A percentile compares a stretch with the other conserved stretches of the same genome.
phyloP scores from a whole-genome alignment of 1,140 invertebrate genomes.

The Sminthurides bifidus region DNA sequence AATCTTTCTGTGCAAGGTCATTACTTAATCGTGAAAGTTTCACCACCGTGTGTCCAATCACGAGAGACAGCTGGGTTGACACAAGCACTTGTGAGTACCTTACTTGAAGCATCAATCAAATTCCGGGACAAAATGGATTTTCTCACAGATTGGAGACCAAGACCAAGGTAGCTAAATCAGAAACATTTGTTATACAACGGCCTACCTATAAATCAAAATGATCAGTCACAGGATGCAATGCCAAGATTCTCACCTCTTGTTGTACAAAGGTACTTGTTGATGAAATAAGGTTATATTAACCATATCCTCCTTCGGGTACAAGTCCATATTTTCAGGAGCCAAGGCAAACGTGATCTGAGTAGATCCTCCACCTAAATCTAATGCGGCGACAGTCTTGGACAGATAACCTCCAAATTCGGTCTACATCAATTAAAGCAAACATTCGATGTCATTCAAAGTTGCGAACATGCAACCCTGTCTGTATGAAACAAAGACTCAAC shows the following conservation, averaged over 20 bases:
- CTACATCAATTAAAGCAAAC: constrained; percentile 31
- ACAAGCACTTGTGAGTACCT: constrained; percentile 51
- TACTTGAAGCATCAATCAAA: constrained; percentile 37
- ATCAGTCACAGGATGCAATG: too few species aligned
- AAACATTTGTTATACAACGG: too few species aligned
- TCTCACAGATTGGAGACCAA: constrained; percentile 78
- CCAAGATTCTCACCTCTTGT: constrained; percentile 45
- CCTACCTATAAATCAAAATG: too few species aligned
- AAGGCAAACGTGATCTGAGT: constrained; percentile 78
- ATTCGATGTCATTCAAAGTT: neutral
- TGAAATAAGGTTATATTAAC: constrained; percentile 53
- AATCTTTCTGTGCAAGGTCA: too few species aligned
- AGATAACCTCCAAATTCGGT: constrained; percentile 39
- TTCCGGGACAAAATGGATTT: constrained; percentile 56
- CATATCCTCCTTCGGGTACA: constrained; percentile 47
- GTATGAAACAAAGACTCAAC: too few species aligned
- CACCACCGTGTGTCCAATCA: constrained; percentile 49
- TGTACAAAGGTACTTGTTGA: constrained; percentile 59
- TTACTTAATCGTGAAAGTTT: constrained; percentile 47
- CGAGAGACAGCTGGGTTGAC: constrained; percentile 61
- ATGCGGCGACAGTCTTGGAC: constrained; percentile 58
- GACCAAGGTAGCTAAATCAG: constrained; percentile 69
- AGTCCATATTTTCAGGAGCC: too few species aligned
- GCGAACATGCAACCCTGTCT: neutral
- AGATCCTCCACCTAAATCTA: constrained; percentile 91